Evolutionary conservation across 2,113 vertebrate genomes (phyloP).

Genomic region (Plecturocebus donacophilus): DNA sequence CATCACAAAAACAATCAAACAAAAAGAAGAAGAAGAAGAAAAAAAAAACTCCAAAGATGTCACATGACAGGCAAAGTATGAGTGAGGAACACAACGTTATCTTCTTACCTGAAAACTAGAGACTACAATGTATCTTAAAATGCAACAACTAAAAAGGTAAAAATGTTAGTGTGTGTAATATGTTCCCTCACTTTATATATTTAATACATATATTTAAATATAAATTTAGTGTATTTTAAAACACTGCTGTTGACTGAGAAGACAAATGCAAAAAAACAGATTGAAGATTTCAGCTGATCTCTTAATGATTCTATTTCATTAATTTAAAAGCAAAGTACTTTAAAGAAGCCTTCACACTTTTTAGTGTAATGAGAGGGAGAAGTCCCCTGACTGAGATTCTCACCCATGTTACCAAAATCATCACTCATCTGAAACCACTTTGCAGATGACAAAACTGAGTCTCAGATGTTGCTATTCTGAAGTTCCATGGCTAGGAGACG

Average conservation of each 20-base stretch:
- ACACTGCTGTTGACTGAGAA: not conserved
- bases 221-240: not conserved
- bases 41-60: not conserved
- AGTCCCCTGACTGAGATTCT: not conserved
- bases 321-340: not conserved
- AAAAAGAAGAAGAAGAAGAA: conserved; percentile 1
- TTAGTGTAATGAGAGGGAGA: not conserved
- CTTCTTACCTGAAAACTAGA: not conserved
- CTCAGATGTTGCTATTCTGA: not conserved
- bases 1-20: not conserved
- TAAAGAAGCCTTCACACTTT: not conserved
- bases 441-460: not conserved
- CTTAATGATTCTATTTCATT: not conserved
- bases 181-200: not conserved
- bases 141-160: not conserved
- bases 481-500: not conserved
- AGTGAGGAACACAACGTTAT: not conserved
- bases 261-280: not conserved
- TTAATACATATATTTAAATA: not conserved
- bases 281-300: not conserved
- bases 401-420: not conserved
- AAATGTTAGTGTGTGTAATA: not conserved
- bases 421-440: not conserved
- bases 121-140: not conserved
- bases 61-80: not conserved